phyloP scores from a whole-genome alignment of 2,888 invertebrate genomes.

The Eristalinus aeneus region DNA sequence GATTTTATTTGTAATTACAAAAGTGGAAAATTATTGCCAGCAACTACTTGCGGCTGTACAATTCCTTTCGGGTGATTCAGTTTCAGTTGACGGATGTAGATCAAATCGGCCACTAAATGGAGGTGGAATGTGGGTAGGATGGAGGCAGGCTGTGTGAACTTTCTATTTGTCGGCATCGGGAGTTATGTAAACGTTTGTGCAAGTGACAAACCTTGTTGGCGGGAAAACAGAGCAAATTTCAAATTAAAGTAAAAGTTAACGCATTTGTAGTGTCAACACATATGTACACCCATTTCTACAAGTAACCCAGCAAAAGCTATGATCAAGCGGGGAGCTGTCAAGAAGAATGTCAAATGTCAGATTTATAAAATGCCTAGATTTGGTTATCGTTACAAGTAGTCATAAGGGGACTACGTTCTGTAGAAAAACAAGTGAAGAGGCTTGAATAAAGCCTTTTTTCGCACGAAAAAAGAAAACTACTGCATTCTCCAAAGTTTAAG shows the following conservation, averaged over 20 bases:
- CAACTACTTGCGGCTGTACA: background rate
- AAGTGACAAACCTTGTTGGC: conserved; percentile 8
- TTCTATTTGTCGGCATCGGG: conserved; percentile 23
- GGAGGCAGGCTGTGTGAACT: conserved; percentile 9
- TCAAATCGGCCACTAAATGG: conserved; percentile 28
- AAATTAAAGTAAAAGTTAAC: conserved; percentile 16
- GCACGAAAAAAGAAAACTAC: no score
- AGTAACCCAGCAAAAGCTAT: background rate
- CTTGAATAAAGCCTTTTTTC: no score
- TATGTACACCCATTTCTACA: background rate
- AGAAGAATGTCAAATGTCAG: background rate
- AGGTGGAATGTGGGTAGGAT: background rate
- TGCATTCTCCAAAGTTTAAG: no score
- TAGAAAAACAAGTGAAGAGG: no score
- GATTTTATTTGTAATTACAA: conserved; percentile 46
- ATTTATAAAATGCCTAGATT: background rate
- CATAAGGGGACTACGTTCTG: background rate
- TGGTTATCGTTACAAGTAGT: background rate
- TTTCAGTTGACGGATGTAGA: conserved; percentile 49
- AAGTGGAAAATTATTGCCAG: conserved; percentile 47
- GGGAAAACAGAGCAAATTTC: background rate
- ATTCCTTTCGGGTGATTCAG: conserved; percentile 60
- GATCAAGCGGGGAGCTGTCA: background rate
- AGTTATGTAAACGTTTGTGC: conserved; percentile 25
- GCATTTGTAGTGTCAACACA: background rate